Evolutionary conservation across 2,113 vertebrate genomes (phyloP).

Genomic region (Buteo buteo): DNA sequence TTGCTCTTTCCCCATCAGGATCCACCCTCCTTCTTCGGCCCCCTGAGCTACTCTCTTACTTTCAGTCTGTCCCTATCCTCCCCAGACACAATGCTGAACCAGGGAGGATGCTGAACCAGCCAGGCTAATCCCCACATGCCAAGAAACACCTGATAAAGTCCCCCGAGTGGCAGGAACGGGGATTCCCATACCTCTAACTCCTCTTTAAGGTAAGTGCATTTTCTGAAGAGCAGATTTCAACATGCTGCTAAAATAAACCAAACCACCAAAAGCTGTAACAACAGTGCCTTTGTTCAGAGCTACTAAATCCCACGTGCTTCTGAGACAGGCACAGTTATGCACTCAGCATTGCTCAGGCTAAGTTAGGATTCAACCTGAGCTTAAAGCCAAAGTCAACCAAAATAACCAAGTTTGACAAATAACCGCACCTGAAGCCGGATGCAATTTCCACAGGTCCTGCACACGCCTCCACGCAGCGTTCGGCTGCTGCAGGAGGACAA

Average conservation of each 20-base stretch:
- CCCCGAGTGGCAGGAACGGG: rapidly evolving
- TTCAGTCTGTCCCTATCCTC: not conserved
- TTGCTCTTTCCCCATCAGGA: not conserved
- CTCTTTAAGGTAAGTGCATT: not conserved
- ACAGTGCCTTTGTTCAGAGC: not conserved
- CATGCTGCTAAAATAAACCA: not conserved
- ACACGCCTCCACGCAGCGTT: rapidly evolving
- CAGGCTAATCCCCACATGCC: too few relatives aligned
- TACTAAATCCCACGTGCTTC: rapidly evolving
- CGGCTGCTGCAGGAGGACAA: not conserved
- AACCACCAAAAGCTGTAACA: not conserved
- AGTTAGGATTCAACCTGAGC: not conserved
- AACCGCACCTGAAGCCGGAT: not conserved
- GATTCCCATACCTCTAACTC: not conserved
- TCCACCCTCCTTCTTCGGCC: not conserved
- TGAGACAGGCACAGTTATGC: not conserved
- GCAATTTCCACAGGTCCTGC: not conserved
- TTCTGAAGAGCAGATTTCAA: not conserved
- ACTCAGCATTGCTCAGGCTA: not conserved
- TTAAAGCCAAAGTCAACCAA: not conserved
- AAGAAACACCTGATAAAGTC: not conserved
- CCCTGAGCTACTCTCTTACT: rapidly evolving
- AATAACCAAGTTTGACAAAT: constrained; percentile 6
- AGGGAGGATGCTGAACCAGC: not conserved
- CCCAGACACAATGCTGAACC: rapidly evolving